Evolutionary conservation across 2,113 vertebrate species (phyloP), one percentile per base, ranked within the genome.

Genomic region (Hippocampus guttulatus): DNA sequence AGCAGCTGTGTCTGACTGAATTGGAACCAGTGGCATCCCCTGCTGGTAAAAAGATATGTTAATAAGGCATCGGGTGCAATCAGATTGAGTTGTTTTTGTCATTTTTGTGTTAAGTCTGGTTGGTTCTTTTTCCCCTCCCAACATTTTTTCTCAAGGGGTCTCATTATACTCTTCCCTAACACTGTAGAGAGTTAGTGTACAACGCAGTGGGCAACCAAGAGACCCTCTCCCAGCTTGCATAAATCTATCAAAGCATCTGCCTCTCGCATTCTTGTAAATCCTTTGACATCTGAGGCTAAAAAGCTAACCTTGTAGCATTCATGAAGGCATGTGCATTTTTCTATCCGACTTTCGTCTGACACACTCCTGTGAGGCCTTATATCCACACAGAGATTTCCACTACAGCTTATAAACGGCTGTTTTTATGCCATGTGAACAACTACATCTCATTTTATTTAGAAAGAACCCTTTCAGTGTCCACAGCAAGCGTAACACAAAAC

Each of bases 211-310:
- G 86, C 84, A 84, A 83, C 82, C 81, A 85, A 83, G 81, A 88
- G 87, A 85, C 78, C 84, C 82, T 74, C 83, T 80, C 86, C 82
- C 70, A 78, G 84, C 83, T 86, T 83, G 85, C 84, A 89, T 90
- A 89, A 91, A 90, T 90, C 89, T 90, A 88, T 91, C 86, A 89
- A 87, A 92, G 90, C 91, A 93, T 92, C 91, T 92, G 92, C 84
- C 85, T 88, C 82, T 84, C 85, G 87, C 84, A 84, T 82, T 87
- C 89, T 81, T 84, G 81, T 78, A 85, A 88, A 89, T 90, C 87
- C 86, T 89, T 86, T 92, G 90, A 91, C 89, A 81, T 81, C 80
- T 78, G 76, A 75, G 88, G 85, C 88, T 87, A 87, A 86, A 90
- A 87, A 90, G 87, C 83, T 83, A 60, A 86, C 86, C 88, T 89